phyloP scores from a whole-genome alignment of 2,113 vertebrate species.

The Notothenia coriiceps region DNA sequence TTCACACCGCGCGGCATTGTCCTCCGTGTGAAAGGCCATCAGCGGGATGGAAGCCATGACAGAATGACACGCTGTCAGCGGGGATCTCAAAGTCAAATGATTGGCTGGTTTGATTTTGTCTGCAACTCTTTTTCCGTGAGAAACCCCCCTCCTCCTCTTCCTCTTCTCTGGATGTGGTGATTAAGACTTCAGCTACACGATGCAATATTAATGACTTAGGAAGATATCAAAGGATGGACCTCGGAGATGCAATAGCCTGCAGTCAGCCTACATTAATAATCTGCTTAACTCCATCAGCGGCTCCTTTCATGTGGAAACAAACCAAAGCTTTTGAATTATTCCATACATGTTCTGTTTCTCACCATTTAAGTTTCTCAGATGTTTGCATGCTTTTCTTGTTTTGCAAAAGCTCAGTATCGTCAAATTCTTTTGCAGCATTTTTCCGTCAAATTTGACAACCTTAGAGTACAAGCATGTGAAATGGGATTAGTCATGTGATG shows the following conservation, averaged over 20 bases:
- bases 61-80: conserved; percentile 50
- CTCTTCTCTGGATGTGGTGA: conserved; percentile 55
- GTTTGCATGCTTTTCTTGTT: neutral
- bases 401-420: neutral
- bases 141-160: neutral
- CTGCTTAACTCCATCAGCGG: conserved; percentile 72
- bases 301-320: conserved; percentile 72
- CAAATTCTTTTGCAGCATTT: too few species aligned
- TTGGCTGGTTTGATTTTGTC: conserved; percentile 55
- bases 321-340: conserved; percentile 63
- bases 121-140: conserved; percentile 47
- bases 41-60: conserved; percentile 46
- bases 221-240: conserved; percentile 79
- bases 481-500: conserved; percentile 66
- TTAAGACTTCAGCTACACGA: conserved; percentile 73
- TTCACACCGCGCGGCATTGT: conserved; percentile 52
- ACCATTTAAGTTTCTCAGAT: conserved; percentile 24
- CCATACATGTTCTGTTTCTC: conserved; percentile 53
- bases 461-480: neutral
- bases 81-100: conserved; percentile 52
- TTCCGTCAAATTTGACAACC: too few species aligned
- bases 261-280: conserved; percentile 78
- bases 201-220: conserved; percentile 82
- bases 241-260: conserved; percentile 69
- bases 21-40: conserved; percentile 63